These are phyloP conservation scores for Solenodon paradoxus DNA, from an alignment of 2,113 vertebrate species.

Conservation along the genomic window DNA sequence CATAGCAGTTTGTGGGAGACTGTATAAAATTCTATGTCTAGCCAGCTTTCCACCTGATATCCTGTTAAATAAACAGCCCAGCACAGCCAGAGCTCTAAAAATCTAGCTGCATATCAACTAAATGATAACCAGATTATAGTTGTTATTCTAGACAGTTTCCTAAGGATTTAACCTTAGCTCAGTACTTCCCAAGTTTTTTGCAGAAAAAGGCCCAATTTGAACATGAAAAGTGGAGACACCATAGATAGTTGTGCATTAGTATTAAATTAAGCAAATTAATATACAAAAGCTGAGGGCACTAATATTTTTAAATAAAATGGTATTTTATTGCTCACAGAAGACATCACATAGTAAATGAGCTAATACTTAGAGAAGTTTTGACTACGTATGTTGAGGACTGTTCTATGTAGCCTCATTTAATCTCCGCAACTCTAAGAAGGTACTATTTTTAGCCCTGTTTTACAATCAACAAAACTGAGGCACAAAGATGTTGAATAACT, in stretches of 20 bases:
- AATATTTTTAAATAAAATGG: constrained; percentile 8
- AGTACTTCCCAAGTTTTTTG: not conserved
- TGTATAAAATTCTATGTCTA: not conserved
- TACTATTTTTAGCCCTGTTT: not conserved
- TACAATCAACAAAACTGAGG: not conserved
- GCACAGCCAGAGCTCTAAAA: not conserved
- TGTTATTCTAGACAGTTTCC: not conserved
- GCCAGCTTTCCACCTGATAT: not conserved
- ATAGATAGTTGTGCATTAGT: not conserved
- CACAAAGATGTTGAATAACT: not conserved
- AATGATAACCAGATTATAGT: not conserved
- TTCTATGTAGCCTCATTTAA: not conserved
- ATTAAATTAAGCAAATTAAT: not conserved
- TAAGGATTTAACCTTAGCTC: not conserved
- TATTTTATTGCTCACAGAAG: not conserved
- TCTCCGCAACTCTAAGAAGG: not conserved
- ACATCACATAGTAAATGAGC: not conserved
- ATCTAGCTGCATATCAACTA: not conserved
- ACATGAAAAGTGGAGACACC: not conserved
- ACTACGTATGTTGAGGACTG: not conserved
- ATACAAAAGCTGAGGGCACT: not conserved
- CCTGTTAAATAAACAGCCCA: not conserved
- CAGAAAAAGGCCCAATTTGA: not conserved
- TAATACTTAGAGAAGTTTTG: not conserved
- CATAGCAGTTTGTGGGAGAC: not conserved